These are phyloP conservation scores for Etheostoma perlongum DNA, from an alignment of 2,797 vertebrate genomes.

Conservation along the genomic window DNA sequence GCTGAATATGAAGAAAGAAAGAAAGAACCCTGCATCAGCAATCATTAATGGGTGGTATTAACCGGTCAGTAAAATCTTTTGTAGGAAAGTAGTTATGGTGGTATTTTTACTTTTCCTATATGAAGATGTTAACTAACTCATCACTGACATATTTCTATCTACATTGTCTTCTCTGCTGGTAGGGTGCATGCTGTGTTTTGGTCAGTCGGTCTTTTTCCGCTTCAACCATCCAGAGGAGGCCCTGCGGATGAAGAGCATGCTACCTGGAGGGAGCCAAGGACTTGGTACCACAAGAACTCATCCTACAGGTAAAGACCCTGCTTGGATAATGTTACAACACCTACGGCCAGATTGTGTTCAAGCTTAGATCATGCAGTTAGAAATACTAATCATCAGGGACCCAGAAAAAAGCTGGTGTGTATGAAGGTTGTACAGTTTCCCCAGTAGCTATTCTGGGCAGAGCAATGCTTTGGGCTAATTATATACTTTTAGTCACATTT, in stretches of 20 bases:
- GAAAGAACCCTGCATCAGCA: background rate
- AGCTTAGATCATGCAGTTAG: background rate
- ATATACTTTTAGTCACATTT: constrained; percentile 7
- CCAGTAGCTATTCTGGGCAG: constrained; percentile 49
- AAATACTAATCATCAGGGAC: background rate
- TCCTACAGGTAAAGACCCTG: constrained; percentile 64
- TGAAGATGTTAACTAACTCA: background rate
- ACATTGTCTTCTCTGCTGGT: constrained; percentile 29
- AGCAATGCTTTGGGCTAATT: constrained; percentile 27
- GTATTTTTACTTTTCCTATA: background rate
- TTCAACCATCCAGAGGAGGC: constrained; percentile 98
- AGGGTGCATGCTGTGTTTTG: constrained; percentile 98
- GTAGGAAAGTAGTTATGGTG: background rate
- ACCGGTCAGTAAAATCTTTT: background rate
- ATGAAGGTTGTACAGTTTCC: constrained; percentile 27
- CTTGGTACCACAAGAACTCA: constrained; percentile 64
- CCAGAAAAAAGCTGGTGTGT: constrained; percentile 31
- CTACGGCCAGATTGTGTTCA: background rate
- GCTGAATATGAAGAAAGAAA: background rate
- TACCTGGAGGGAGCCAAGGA: constrained; percentile 84
- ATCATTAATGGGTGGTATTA: background rate
- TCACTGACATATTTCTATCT: constrained; percentile 3
- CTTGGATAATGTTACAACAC: constrained; percentile 1
- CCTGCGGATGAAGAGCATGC: constrained; percentile 96
- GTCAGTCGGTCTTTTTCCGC: constrained; percentile 94